phyloP scores from a whole-genome alignment of 2,797 vertebrate species.

The Rhodeus uyekii region DNA sequence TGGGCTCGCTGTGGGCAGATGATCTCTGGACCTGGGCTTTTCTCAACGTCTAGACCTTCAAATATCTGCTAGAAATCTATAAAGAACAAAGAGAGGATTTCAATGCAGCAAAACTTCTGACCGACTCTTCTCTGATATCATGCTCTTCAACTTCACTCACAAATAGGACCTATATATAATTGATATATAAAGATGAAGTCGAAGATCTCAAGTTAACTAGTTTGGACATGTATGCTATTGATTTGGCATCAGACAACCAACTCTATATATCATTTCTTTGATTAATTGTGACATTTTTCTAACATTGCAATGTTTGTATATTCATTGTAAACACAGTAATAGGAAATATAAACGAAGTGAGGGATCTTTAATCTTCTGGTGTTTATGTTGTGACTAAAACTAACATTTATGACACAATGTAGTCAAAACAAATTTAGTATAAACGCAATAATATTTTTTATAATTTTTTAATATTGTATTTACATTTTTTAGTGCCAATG shows the following conservation, averaged over 20 bases:
- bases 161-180: neutral
- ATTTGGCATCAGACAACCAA: neutral
- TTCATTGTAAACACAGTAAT: neutral
- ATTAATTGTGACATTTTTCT: neutral
- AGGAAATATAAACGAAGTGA: neutral
- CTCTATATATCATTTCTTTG: neutral
- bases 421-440: too few relatives aligned
- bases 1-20: conserved; percentile 67
- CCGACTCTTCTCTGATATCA: neutral
- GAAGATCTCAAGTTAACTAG: neutral
- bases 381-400: neutral
- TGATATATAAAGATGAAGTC: too few relatives aligned
- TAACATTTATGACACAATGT: neutral
- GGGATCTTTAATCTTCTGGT: neutral
- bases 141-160: neutral
- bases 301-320: neutral
- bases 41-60: conserved; percentile 55
- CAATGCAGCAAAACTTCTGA: neutral
- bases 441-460: too few relatives aligned
- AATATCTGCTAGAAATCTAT: neutral
- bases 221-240: neutral
- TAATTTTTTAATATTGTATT: too few relatives aligned
- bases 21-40: conserved; percentile 69
- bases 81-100: neutral
- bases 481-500: too few relatives aligned